Evolutionary conservation across 2,797 vertebrate genomes (phyloP), one percentile per base, ranked within the genome.

Genomic region (Limnodromus scolopaceus): DNA sequence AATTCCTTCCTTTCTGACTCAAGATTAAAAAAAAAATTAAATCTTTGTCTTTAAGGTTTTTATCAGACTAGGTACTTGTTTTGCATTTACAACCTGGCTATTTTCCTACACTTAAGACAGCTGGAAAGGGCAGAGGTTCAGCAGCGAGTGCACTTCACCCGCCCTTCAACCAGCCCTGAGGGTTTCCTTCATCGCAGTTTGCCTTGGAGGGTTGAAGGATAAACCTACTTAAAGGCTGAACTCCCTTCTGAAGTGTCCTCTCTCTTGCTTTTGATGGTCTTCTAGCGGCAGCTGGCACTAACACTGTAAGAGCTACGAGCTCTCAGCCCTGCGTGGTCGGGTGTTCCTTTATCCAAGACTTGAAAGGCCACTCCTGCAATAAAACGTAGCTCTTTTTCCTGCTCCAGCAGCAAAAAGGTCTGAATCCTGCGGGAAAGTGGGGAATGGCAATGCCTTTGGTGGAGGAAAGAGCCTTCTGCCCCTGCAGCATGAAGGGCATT

Each of bases 101-200:
- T 72, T 89, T 43, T 43, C 51, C 49, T 32, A 12, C 6, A 9
- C 13, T 7, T 1, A 19, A 55, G 38, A 20, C 5, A 8, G 3
- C 17, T 25, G 0, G 0, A 1, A 23, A 41, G 51, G 76, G 74
- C 74, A 65, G 65, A 34, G 51, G 38, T 19, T 3, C 7, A 16
- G 63, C 78, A 61, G 54, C 1, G 3, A 30, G 45, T 4, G 58
- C 2, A 1, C 53, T 87, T 64, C 86, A 48, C 28, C 71, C 23
- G 51, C 36, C 76, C 71, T 91, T 79, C 61, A 58, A 4, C n/a
- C 84, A 54, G 71, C 70, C 81, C 79, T 1, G 0, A 20, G 87
- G 61, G 70, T 6, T 36, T 23, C 7, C 34, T 4, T 38, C 76
- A 28, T 30, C 3, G 0, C 30, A 5, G 8, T 14, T 45, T 24